Percentiles rank a stretch among this genome's conserved stretches.
These are phyloP conservation scores for Bemisia tabaci DNA, from an alignment of 1,140 invertebrate species.

Conservation along the genomic window DNA sequence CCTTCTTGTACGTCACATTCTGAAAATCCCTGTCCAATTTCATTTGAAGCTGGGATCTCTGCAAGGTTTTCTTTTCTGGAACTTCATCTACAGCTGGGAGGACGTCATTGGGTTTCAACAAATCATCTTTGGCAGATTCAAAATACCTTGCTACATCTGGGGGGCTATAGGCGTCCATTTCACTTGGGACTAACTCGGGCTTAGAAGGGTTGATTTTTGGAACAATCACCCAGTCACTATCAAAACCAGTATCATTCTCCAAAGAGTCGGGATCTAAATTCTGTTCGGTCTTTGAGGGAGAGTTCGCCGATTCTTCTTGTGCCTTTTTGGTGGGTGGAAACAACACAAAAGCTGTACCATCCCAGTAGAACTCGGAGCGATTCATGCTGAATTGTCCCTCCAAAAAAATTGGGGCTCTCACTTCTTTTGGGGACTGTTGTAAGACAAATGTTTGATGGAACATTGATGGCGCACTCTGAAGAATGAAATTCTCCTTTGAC, in stretches of 20 bases:
- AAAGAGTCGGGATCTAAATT: not conserved
- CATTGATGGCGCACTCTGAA: not conserved
- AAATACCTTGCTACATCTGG: too few relatives aligned
- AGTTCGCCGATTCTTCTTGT: too few relatives aligned
- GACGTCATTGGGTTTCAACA: too few relatives aligned
- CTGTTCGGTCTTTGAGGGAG: not conserved
- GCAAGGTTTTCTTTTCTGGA: too few relatives aligned
- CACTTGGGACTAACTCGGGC: too few relatives aligned
- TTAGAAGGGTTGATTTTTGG: not conserved
- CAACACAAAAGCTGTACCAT: not conserved
- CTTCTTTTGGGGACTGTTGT: not conserved
- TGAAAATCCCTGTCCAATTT: not conserved
- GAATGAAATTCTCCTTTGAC: not conserved
- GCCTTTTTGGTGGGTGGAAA: too few relatives aligned
- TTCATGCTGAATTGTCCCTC: not conserved
- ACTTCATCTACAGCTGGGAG: too few relatives aligned
- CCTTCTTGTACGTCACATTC: not conserved
- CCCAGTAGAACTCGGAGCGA: not conserved
- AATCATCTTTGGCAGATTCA: too few relatives aligned
- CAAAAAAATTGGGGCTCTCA: not conserved
- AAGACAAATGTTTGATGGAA: too few relatives aligned
- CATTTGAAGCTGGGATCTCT: not conserved
- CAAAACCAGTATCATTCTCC: not conserved
- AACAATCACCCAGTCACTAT: not conserved
- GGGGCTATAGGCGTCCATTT: too few relatives aligned